Evolutionary conservation across 2,888 invertebrate species (phyloP), one percentile per base, ranked within the genome.

Genomic region (Hanleya hanleyi): DNA sequence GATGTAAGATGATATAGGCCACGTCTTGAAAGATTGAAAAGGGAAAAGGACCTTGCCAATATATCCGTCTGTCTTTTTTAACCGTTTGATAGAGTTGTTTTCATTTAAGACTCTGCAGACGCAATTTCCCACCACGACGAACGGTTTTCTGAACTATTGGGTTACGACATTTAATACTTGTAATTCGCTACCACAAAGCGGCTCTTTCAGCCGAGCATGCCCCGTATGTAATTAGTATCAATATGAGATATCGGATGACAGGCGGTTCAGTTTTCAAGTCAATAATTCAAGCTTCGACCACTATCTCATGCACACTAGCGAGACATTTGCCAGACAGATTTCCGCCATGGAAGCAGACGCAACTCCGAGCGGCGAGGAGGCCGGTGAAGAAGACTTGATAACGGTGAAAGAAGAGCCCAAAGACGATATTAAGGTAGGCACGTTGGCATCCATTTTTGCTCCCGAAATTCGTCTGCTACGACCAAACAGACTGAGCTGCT

Each of bases 171-270:
- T 64, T 37, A 51, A 50, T 33, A 62, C 49, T 50, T 65, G 73
- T 73, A 73, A 73, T 64, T 64, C 69, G 57, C 73, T 49, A 73
- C 69, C 62, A 71, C 72, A 68, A 71, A 70, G 72, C 68, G 62
- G 61, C 65, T 57, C 50, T 49, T 57, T 69, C 68, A 71, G 74
- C 65, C 57, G 69, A 67, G 71, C 75, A 72, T 76, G 75, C 76
- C 67, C 76, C 50, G 79, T 70, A 69, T 76, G 76, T 74, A 77
- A 74, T 73, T 74, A 75, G 79, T 79, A 79, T 79, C 79, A 79
- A 77, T 79, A 77, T 74, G 71, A 69, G 33, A 66, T 67, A 70
- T 79, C 77, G 62, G 57, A 67, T 79, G 76, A 64, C 79, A 71
- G 57, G 47, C 75, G 71, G 74, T 73, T 79, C 77, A 50, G 74